These are phyloP conservation scores for Hydrotaea cyrtoneurina DNA, from an alignment of 2,888 invertebrate genomes.

Conservation along the genomic window DNA sequence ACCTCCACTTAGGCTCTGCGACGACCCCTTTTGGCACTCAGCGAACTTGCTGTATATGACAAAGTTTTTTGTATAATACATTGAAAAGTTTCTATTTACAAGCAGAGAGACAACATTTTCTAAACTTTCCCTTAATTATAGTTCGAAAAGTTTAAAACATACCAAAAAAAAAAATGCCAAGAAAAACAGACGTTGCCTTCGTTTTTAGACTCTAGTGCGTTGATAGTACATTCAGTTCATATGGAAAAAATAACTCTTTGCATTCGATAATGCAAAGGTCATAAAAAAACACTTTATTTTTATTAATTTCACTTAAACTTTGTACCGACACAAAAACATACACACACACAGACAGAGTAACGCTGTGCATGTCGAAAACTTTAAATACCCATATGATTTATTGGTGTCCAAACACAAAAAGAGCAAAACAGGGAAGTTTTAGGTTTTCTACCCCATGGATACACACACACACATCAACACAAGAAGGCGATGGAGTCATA, in stretches of 20 bases:
- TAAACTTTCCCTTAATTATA: not conserved
- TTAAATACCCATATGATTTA: conserved; percentile 61
- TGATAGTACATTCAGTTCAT: not conserved
- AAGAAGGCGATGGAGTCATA: not conserved
- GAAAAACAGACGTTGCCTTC: not conserved
- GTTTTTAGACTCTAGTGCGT: not conserved
- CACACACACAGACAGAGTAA: not conserved
- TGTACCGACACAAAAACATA: not conserved
- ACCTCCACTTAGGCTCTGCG: no score
- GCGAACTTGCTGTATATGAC: not conserved
- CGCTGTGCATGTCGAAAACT: conserved; percentile 2
- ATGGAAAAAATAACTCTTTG: conserved; percentile 35
- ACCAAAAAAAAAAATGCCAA: no score
- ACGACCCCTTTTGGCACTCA: no score
- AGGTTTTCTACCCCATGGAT: conserved; percentile 13
- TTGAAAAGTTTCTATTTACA: not conserved
- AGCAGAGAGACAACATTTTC: not conserved
- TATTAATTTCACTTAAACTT: conserved; percentile 61
- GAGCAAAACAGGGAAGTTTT: conserved; percentile 21
- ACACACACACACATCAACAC: not conserved
- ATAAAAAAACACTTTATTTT: conserved; percentile 57
- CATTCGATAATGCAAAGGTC: conserved; percentile 55
- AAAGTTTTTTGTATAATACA: not conserved
- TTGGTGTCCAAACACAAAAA: conserved; percentile 42
- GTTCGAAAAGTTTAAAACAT: conserved; percentile 1